Conservation (phyloP, 1,140 invertebrate genomes). For the Colletes gigas region DNA sequence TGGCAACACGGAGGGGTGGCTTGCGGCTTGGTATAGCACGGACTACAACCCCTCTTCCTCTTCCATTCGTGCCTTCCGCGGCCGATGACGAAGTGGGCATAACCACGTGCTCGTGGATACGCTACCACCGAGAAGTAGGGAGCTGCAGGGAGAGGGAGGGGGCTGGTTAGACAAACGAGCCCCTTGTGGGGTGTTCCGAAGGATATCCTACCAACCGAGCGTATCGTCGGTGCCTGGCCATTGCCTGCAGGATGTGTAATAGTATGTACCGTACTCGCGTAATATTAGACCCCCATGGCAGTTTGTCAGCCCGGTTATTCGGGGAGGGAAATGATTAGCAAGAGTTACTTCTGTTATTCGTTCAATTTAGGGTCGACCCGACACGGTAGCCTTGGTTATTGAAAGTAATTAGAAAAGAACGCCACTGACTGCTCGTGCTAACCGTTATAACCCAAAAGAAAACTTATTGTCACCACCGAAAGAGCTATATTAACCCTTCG, state of each 20-base stretch:
- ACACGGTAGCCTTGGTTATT: not conserved
- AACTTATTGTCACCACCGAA: too few species aligned
- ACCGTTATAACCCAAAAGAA: too few species aligned
- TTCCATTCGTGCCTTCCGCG: slow-evolving; percentile 57
- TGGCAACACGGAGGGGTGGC: slow-evolving; percentile 51
- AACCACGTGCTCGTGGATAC: slow-evolving; percentile 71
- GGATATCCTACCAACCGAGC: slow-evolving; percentile 76
- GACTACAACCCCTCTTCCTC: slow-evolving; percentile 41
- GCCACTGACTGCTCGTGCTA: too few species aligned
- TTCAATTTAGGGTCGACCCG: slow-evolving; percentile 48
- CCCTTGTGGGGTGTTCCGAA: slow-evolving; percentile 79
- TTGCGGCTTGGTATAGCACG: slow-evolving; percentile 47
- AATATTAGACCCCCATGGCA: slow-evolving; percentile 72
- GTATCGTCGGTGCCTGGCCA: slow-evolving; percentile 69
- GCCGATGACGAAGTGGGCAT: slow-evolving; percentile 72
- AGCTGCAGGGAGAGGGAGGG: slow-evolving; percentile 15
- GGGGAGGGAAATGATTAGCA: slow-evolving; percentile 50
- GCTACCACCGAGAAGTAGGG: slow-evolving; percentile 19
- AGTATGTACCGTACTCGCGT: slow-evolving; percentile 75
- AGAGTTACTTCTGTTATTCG: slow-evolving; percentile 60
- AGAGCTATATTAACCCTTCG: too few species aligned
- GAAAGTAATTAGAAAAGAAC: not conserved
- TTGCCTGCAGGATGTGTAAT: slow-evolving; percentile 73
- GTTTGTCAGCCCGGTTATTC: slow-evolving; percentile 65
- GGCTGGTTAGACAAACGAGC: slow-evolving; percentile 78